Conservation (phyloP, 2,113 vertebrate genomes). For the Genyomyrus donnyi region DNA sequence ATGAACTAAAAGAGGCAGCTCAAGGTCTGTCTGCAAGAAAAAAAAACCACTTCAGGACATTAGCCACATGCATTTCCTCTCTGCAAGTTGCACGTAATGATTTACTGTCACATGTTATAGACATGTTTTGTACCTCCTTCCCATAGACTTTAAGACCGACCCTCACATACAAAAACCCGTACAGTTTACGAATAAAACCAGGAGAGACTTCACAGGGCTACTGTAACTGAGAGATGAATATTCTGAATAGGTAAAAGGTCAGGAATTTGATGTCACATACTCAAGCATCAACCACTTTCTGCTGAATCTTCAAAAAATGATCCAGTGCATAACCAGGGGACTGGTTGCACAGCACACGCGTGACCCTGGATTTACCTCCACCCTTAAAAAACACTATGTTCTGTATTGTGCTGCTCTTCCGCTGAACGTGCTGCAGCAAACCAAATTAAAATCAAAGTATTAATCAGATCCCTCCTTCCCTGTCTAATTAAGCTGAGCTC, state of each 20-base stretch:
- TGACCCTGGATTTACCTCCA: slow-evolving; percentile 20
- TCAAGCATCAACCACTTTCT: slow-evolving; percentile 15
- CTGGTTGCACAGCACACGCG: neutral
- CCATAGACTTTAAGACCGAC: neutral
- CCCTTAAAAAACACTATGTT: slow-evolving; percentile 29
- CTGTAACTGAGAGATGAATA: neutral
- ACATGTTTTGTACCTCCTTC: neutral
- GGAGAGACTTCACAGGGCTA: neutral
- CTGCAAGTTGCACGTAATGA: neutral
- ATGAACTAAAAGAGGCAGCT: neutral
- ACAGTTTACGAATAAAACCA: neutral
- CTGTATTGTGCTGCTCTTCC: neutral
- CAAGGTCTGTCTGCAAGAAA: neutral
- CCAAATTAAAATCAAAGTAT: neutral
- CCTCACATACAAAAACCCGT: neutral
- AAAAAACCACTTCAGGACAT: neutral
- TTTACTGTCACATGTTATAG: neutral
- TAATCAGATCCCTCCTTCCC: slow-evolving; percentile 9
- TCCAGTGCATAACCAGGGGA: neutral
- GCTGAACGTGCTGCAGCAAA: neutral
- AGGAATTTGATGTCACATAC: neutral
- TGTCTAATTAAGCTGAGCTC: slow-evolving; percentile 28
- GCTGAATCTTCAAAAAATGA: slow-evolving; percentile 13
- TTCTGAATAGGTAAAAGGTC: neutral
- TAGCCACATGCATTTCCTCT: neutral